Evolutionary conservation across 2,797 vertebrate genomes (phyloP).

Genomic region (Octomys mimax): DNA sequence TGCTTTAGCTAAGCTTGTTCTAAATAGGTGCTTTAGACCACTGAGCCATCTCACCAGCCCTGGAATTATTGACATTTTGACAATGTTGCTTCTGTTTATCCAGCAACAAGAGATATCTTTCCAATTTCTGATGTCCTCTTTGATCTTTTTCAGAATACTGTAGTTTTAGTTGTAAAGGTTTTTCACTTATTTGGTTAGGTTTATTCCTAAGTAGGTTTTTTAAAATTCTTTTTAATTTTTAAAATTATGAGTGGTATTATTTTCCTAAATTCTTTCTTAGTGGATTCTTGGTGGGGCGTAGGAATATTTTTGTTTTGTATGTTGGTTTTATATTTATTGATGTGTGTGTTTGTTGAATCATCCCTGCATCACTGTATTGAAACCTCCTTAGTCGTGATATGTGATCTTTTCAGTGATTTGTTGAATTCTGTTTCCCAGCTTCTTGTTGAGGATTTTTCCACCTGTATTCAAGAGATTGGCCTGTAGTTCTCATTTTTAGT

Average conservation of each 20-base stretch:
- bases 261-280: not conserved
- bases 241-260: not conserved
- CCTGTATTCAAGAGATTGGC: not conserved
- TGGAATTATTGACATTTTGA: not conserved
- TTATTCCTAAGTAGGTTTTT: not conserved
- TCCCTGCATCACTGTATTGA: too few relatives aligned
- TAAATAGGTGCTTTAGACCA: too few relatives aligned
- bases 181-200: not conserved
- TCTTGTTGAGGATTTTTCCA: not conserved
- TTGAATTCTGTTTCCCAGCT: not conserved
- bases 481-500: not conserved
- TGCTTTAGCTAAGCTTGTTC: too few relatives aligned
- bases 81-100: not conserved
- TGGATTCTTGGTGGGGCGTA: not conserved
- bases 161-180: not conserved
- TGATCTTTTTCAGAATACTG: not conserved
- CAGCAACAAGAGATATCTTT: not conserved
- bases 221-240: not conserved
- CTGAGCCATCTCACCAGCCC: too few relatives aligned
- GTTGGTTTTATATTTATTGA: not conserved
- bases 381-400: too few relatives aligned
- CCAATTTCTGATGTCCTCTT: not conserved
- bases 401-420: not conserved
- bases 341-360: not conserved
- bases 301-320: not conserved